These are phyloP conservation scores for Luperina nickerlii DNA, from an alignment of 2,888 invertebrate genomes.

Conservation along the genomic window DNA sequence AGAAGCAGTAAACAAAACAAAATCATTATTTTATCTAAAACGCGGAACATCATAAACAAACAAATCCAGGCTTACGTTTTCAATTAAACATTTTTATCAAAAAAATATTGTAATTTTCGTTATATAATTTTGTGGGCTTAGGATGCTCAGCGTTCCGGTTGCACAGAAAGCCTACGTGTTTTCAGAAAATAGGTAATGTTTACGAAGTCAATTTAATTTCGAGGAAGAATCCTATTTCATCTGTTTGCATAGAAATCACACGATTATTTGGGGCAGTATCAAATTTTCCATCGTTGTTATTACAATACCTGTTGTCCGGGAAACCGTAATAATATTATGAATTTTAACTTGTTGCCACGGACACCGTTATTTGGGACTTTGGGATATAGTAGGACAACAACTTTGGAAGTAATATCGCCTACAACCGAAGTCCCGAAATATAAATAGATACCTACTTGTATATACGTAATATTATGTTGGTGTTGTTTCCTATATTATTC, in stretches of 20 bases:
- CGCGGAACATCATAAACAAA: constrained; percentile 26
- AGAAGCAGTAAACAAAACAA: constrained; percentile 8
- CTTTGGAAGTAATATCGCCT: constrained; percentile 35
- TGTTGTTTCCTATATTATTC: constrained; percentile 3
- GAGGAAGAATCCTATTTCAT: constrained; percentile 62
- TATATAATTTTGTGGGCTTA: constrained; percentile 60
- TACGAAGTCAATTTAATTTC: constrained; percentile 67
- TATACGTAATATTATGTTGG: constrained; percentile 21
- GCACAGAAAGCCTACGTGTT: constrained; percentile 50
- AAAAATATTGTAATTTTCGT: constrained; percentile 59
- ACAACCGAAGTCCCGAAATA: constrained; percentile 17
- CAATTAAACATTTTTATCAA: constrained; percentile 60
- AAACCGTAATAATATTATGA: constrained; percentile 56
- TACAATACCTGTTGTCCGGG: constrained; percentile 55
- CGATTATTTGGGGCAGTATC: constrained; percentile 62
- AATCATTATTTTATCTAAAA: constrained; percentile 22
- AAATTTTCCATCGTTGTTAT: constrained; percentile 65
- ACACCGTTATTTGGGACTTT: constrained; percentile 39
- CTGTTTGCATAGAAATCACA: constrained; percentile 66
- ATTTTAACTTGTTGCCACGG: constrained; percentile 55
- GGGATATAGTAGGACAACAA: constrained; percentile 28
- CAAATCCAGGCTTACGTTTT: constrained; percentile 57
- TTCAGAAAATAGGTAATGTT: constrained; percentile 57
- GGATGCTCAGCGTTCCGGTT: constrained; percentile 33
- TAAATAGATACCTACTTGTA: background rate